Percentiles rank a stretch among this genome's conserved stretches.
These are phyloP conservation scores for Hydrochoerus hydrochaeris DNA, from an alignment of 2,113 vertebrate species.

Conservation along the genomic window DNA sequence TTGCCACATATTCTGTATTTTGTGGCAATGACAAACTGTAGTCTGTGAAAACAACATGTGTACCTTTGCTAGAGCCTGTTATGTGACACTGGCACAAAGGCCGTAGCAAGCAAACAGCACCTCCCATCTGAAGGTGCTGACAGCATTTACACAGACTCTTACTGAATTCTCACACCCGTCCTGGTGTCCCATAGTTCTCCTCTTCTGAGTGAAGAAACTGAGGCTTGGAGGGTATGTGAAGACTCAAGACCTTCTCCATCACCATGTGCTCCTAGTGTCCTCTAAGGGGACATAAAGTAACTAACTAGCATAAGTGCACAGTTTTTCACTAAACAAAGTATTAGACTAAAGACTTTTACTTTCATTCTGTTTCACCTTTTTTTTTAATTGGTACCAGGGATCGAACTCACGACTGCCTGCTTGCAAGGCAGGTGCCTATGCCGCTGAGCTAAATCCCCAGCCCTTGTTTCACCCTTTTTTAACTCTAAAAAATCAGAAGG, in stretches of 20 bases:
- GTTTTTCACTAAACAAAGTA: not conserved
- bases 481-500: not conserved
- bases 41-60: not conserved
- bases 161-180: not conserved
- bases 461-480: no score
- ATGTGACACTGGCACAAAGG: not conserved
- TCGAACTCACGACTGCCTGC: no score
- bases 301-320: not conserved
- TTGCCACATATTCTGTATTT: not conserved
- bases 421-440: no score
- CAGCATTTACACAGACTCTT: not conserved
- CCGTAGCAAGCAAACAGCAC: not conserved
- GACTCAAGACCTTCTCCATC: not conserved
- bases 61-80: not conserved
- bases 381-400: no score
- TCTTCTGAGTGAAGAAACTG: not conserved
- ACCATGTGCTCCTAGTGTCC: not conserved
- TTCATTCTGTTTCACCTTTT: not conserved
- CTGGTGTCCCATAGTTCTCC: not conserved
- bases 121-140: not conserved
- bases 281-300: not conserved
- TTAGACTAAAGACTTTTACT: not conserved
- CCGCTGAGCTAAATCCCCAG: no score
- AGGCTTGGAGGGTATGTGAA: not conserved
- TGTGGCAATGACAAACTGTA: not conserved